A percentile compares a stretch with the other conserved stretches of the same genome.
Evolutionary conservation across 2,113 vertebrate species (phyloP).

Genomic region (Willisornis vidua): DNA sequence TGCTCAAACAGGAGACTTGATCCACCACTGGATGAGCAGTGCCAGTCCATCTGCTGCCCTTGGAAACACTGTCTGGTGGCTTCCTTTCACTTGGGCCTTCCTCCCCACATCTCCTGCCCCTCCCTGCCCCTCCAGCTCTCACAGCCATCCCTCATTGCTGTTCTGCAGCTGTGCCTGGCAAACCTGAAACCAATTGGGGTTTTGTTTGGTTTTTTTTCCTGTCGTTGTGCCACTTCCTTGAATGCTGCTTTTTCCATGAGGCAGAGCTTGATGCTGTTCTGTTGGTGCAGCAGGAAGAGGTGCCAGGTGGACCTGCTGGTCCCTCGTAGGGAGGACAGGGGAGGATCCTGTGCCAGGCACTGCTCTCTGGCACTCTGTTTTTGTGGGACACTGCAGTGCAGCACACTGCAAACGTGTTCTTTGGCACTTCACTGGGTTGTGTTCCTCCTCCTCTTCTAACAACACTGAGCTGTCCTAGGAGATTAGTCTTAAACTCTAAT

Average conservation of each 20-base stretch:
- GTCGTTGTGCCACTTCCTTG: neutral
- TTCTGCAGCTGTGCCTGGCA: neutral
- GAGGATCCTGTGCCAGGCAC: accelerated
- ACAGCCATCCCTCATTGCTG: accelerated
- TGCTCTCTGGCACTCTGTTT: neutral
- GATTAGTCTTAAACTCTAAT: neutral
- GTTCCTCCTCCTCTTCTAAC: neutral
- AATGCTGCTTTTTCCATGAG: neutral
- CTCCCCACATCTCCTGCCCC: neutral
- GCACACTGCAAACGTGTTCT: accelerated
- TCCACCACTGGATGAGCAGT: neutral
- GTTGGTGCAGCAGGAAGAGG: neutral
- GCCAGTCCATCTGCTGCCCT: neutral
- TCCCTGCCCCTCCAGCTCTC: accelerated
- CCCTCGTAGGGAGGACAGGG: too few species aligned
- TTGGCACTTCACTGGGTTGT: neutral
- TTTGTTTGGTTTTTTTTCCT: too few species aligned
- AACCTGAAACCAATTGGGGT: neutral
- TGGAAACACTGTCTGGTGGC: neutral
- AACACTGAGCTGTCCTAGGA: neutral
- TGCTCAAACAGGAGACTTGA: neutral
- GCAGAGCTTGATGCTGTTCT: neutral
- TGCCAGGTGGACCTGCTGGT: neutral
- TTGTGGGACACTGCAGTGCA: accelerated
- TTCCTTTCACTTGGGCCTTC: accelerated